These are phyloP conservation scores for Microcebus tavaratra DNA, from an alignment of 2,113 vertebrate species.

Conservation along the genomic window DNA sequence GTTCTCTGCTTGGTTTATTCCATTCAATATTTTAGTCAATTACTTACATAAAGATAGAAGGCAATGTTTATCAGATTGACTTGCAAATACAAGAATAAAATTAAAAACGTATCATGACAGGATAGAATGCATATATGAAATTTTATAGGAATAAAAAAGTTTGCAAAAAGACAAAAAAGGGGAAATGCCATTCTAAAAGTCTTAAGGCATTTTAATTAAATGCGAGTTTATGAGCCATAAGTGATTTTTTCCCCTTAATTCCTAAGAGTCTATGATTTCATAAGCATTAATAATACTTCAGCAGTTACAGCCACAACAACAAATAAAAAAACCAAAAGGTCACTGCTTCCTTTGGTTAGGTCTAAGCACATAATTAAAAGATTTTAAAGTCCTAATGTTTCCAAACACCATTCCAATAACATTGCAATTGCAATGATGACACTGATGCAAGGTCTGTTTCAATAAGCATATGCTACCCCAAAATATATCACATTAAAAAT, in stretches of 20 bases:
- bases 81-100: neutral
- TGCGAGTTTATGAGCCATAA: neutral
- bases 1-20: neutral
- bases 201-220: neutral
- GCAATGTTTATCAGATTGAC: neutral
- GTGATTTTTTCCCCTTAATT: neutral
- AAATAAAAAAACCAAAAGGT: conserved; percentile 15
- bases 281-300: neutral
- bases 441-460: neutral
- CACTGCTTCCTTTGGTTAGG: neutral
- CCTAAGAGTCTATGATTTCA: neutral
- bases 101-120: neutral
- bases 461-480: neutral
- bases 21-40: neutral
- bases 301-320: neutral
- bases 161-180: neutral
- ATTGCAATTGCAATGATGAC: neutral
- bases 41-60: neutral
- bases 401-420: neutral
- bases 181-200: neutral
- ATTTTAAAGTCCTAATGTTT: conserved; percentile 27
- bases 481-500: neutral
- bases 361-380: neutral
- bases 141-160: neutral
- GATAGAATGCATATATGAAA: neutral